Evolutionary conservation across 2,113 vertebrate species (phyloP).

Genomic region (Rhabdornis inornatus): DNA sequence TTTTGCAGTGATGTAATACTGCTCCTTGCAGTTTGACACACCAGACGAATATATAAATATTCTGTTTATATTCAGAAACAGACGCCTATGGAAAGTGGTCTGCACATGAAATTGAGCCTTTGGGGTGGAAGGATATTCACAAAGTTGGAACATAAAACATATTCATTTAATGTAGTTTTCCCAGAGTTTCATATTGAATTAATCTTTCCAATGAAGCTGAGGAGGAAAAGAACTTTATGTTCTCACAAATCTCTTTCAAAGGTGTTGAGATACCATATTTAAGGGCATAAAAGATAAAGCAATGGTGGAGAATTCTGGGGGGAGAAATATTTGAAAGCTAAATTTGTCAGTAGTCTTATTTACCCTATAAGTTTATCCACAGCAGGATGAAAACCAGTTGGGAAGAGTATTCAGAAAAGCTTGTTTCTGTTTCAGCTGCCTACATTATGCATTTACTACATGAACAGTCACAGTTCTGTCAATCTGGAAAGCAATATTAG

Average conservation of each 20-base stretch:
- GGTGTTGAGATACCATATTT: not conserved
- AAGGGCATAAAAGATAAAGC: not conserved
- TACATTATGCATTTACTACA: not conserved
- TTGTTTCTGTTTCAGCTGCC: slow-evolving; percentile 21
- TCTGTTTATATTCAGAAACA: not conserved
- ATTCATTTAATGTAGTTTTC: not conserved
- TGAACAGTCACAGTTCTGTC: slow-evolving; percentile 5
- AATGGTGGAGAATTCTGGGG: not conserved
- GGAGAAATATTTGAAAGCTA: not conserved
- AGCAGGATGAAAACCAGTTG: not conserved
- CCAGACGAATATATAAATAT: too few species aligned
- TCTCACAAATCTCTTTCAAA: not conserved
- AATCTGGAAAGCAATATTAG: slow-evolving; percentile 14
- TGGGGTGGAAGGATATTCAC: not conserved
- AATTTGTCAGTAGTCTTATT: not conserved
- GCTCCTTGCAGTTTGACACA: not conserved
- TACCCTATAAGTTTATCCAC: not conserved
- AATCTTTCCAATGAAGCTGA: not conserved
- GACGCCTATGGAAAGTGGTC: not conserved
- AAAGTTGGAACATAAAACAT: not conserved
- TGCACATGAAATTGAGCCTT: not conserved
- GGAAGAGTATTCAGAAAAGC: not conserved
- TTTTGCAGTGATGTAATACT: slow-evolving; percentile 29
- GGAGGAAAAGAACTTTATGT: not conserved
- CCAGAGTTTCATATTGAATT: not conserved